Percentiles rank a stretch among this genome's conserved stretches.
Conservation (phyloP, 2,113 vertebrate genomes). For the Ranitomeya variabilis region DNA sequence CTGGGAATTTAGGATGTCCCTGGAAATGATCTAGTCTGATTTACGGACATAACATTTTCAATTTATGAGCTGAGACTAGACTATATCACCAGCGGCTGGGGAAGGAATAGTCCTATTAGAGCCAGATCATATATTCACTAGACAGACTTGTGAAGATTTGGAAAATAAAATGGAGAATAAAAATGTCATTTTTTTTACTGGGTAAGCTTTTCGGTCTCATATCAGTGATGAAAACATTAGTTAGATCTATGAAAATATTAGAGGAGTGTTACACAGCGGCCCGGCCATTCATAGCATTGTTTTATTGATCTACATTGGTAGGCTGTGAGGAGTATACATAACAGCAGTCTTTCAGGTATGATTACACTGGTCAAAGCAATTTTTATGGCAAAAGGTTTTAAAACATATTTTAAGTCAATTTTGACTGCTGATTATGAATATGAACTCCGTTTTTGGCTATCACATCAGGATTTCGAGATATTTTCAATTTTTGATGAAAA, state of each 20-base stretch:
- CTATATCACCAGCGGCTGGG: slow-evolving; percentile 79
- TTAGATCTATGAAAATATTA: slow-evolving; percentile 52
- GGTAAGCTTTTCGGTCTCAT: slow-evolving; percentile 71
- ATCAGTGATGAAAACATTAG: slow-evolving; percentile 70
- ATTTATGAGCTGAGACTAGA: slow-evolving; percentile 84
- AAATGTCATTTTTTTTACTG: slow-evolving; percentile 68
- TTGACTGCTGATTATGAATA: no score
- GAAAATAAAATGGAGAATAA: slow-evolving; percentile 81
- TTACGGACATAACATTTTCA: slow-evolving; percentile 81
- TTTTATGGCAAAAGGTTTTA: no score
- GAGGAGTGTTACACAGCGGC: background rate
- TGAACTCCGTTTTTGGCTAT: no score
- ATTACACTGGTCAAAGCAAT: no score
- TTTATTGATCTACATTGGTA: slow-evolving; percentile 30
- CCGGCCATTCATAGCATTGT: slow-evolving; percentile 4
- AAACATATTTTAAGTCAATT: no score
- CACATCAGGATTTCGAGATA: no score
- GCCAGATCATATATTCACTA: slow-evolving; percentile 82
- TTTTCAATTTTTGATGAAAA: no score
- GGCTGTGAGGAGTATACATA: background rate
- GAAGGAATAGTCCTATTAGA: slow-evolving; percentile 84
- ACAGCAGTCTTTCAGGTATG: background rate
- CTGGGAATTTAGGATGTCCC: slow-evolving; percentile 78
- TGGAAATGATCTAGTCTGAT: slow-evolving; percentile 78
- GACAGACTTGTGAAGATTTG: slow-evolving; percentile 84